These are phyloP conservation scores for Ligdia adustata DNA, from an alignment of 2,888 invertebrate genomes.

Conservation along the genomic window DNA sequence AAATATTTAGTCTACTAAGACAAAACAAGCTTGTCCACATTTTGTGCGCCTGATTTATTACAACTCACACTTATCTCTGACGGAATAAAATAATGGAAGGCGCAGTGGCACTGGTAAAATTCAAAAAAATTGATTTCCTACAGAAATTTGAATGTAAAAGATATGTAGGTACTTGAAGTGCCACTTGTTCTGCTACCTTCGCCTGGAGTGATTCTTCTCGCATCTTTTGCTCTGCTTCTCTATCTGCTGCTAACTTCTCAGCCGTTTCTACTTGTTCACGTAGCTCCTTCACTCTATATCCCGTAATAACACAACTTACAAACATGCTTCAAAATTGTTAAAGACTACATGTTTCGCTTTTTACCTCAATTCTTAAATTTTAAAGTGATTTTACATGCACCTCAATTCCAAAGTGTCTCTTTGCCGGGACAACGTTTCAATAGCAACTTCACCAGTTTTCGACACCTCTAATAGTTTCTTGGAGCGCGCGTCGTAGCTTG, in stretches of 20 bases:
- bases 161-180: slow-evolving; percentile 29
- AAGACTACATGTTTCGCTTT: no score
- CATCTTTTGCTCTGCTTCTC: slow-evolving; percentile 47
- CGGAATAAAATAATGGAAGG: no score
- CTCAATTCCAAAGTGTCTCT: slow-evolving; percentile 73
- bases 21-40: no score
- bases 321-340: no score
- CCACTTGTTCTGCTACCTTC: slow-evolving; percentile 68
- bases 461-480: slow-evolving; percentile 69
- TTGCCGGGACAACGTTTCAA: slow-evolving; percentile 67
- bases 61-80: no score
- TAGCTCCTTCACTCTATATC: slow-evolving; percentile 71
- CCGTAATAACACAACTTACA: no score
- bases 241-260: slow-evolving; percentile 46
- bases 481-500: slow-evolving; percentile 66
- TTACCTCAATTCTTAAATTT: no score
- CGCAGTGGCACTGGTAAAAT: not conserved
- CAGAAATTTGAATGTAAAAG: not conserved
- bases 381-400: no score
- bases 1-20: no score
- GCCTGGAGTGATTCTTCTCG: slow-evolving; percentile 58
- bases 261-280: slow-evolving; percentile 57
- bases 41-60: no score
- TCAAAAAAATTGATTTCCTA: not conserved
- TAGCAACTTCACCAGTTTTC: slow-evolving; percentile 71